Percentiles rank a stretch among this genome's conserved stretches.
These are phyloP conservation scores for Sycophila sp. DNA, from an alignment of 1,140 invertebrate species.

Conservation along the genomic window DNA sequence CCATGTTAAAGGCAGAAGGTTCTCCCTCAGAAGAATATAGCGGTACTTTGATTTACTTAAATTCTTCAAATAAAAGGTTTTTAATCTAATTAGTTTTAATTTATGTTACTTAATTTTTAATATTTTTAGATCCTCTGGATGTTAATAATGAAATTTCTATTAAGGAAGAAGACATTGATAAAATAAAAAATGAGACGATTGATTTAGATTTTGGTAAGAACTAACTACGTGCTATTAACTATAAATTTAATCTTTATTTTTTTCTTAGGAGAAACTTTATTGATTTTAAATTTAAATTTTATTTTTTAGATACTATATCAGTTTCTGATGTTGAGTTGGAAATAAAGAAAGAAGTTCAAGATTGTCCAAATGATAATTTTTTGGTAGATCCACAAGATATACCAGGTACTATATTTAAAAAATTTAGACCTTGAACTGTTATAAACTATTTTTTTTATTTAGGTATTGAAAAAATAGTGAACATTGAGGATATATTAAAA, in stretches of 20 bases:
- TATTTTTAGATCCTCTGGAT: neutral
- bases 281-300: too few species aligned
- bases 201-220: neutral
- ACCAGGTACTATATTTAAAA: neutral
- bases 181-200: neutral
- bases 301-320: too few species aligned
- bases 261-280: too few species aligned
- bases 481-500: neutral
- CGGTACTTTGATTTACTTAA: too few species aligned
- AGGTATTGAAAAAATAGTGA: neutral
- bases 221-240: too few species aligned
- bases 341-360: neutral
- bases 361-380: neutral
- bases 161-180: neutral
- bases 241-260: too few species aligned
- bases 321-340: too few species aligned
- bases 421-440: neutral
- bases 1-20: too few species aligned
- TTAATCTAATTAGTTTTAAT: too few species aligned
- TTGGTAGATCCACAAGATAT: neutral
- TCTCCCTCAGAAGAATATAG: too few species aligned
- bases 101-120: neutral
- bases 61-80: too few species aligned
- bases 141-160: neutral
- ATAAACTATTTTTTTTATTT: neutral